Evolutionary conservation across 2,888 invertebrate species (phyloP).

Genomic region (Ferrisia virgata): DNA sequence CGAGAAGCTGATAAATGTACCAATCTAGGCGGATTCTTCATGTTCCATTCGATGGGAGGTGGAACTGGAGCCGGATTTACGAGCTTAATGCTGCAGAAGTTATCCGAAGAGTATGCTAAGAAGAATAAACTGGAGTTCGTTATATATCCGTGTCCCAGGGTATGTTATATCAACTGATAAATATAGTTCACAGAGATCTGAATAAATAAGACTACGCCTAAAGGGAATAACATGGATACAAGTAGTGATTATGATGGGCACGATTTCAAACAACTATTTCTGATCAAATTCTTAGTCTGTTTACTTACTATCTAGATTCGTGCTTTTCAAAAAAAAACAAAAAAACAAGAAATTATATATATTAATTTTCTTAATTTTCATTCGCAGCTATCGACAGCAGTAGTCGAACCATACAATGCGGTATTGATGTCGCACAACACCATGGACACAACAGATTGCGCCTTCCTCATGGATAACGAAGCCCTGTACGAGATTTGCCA

Average conservation of each 20-base stretch:
- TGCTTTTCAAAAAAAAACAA: no score
- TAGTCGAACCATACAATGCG: constrained; percentile 55
- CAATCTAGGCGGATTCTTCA: constrained; percentile 60
- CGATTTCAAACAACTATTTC: no score
- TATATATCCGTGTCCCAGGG: constrained; percentile 53
- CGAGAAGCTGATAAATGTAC: constrained; percentile 64
- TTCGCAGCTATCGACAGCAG: constrained; percentile 52
- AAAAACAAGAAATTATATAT: no score
- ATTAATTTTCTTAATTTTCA: background rate
- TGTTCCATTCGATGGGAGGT: constrained; percentile 62
- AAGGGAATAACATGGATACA: no score
- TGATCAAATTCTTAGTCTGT: no score
- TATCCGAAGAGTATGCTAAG: constrained; percentile 55
- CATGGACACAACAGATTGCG: constrained; percentile 52
- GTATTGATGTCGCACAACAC: constrained; percentile 53
- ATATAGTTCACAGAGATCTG: no score
- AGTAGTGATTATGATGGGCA: no score
- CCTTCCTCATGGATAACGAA: constrained; percentile 54
- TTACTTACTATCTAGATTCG: no score
- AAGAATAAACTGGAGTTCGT: constrained; percentile 57
- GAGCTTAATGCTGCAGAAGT: constrained; percentile 57
- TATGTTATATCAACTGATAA: no score
- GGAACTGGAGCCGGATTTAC: constrained; percentile 77
- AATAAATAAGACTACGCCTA: no score
- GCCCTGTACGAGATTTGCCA: constrained; percentile 56